Conservation (phyloP, 2,797 vertebrate species). For the Microchirus variegatus region DNA sequence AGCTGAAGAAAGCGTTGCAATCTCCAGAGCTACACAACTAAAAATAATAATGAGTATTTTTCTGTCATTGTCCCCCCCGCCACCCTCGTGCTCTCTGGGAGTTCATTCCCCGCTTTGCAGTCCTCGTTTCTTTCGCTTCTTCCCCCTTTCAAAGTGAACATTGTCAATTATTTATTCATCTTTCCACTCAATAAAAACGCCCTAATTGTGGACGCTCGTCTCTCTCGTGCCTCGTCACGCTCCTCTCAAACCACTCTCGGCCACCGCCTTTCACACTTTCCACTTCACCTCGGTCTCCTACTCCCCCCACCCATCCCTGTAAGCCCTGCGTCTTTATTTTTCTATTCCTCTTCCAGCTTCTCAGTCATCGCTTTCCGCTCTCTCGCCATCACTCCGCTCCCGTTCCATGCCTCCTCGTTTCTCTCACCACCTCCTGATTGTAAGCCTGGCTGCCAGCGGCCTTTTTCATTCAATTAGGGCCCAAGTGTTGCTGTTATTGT, state of each 20-base stretch:
- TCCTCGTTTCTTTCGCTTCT: constrained; percentile 26
- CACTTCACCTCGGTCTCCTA: constrained; percentile 44
- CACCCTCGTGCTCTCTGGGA: background rate
- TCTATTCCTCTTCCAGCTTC: background rate
- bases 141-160: constrained; percentile 40
- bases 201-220: constrained; percentile 62
- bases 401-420: constrained; percentile 12
- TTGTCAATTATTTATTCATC: constrained; percentile 73
- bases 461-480: constrained; percentile 76
- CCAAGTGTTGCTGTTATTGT: constrained; percentile 70
- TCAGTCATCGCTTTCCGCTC: constrained; percentile 21
- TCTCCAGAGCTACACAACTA: background rate
- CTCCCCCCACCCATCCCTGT: background rate
- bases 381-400: constrained; percentile 33
- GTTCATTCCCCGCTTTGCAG: constrained; percentile 26
- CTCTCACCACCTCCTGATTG: constrained; percentile 38
- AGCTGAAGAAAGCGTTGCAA: background rate
- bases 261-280: constrained; percentile 59
- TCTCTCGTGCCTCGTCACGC: constrained; percentile 29
- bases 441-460: constrained; percentile 44
- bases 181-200: constrained; percentile 64
- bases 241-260: constrained; percentile 44
- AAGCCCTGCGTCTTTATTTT: constrained; percentile 20
- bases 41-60: background rate
- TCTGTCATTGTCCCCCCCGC: too few species aligned